phyloP scores from a whole-genome alignment of 1,140 invertebrate genomes.

The Catajapyx aquilonaris region DNA sequence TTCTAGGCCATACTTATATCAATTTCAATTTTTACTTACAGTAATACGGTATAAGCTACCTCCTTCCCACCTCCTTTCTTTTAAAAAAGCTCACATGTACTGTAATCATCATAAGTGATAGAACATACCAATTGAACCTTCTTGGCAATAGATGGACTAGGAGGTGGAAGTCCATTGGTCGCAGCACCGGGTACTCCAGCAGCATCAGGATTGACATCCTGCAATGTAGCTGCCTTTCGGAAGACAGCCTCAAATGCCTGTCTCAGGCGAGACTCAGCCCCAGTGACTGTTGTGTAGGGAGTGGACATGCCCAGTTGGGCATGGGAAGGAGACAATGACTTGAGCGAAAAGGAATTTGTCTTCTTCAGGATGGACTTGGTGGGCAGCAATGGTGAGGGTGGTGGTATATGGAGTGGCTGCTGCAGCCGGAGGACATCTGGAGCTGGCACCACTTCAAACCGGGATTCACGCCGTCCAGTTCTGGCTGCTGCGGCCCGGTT shows the following conservation, averaged over 20 bases:
- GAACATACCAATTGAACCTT: conserved; percentile 71
- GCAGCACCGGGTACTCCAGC: conserved; percentile 24
- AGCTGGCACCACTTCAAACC: conserved; percentile 48
- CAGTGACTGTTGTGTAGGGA: conserved; percentile 65
- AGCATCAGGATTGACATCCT: conserved; percentile 51
- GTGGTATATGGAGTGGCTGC: conserved; percentile 11
- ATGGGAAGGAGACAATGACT: conserved; percentile 38
- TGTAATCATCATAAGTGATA: no score
- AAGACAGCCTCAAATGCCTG: conserved; percentile 80
- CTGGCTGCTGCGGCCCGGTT: conserved; percentile 16
- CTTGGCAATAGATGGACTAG: conserved; percentile 48
- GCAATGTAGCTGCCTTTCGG: conserved; percentile 57
- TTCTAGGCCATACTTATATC: no score
- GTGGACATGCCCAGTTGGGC: conserved; percentile 36
- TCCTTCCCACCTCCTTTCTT: background rate
- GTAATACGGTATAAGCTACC: background rate
- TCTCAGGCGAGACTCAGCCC: conserved; percentile 61
- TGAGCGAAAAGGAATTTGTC: conserved; percentile 69
- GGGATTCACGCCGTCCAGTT: conserved; percentile 34
- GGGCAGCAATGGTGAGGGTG: conserved; percentile 30
- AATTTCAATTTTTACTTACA: no score
- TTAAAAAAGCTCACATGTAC: conserved; percentile 2
- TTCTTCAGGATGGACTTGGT: conserved; percentile 82
- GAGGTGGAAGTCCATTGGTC: conserved; percentile 11
- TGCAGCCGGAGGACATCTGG: conserved; percentile 34